A percentile compares a stretch with the other conserved stretches of the same genome.
These are phyloP conservation scores for Scolopax bukidnonensis DNA, from an alignment of 2,797 vertebrate genomes.

Conservation along the genomic window DNA sequence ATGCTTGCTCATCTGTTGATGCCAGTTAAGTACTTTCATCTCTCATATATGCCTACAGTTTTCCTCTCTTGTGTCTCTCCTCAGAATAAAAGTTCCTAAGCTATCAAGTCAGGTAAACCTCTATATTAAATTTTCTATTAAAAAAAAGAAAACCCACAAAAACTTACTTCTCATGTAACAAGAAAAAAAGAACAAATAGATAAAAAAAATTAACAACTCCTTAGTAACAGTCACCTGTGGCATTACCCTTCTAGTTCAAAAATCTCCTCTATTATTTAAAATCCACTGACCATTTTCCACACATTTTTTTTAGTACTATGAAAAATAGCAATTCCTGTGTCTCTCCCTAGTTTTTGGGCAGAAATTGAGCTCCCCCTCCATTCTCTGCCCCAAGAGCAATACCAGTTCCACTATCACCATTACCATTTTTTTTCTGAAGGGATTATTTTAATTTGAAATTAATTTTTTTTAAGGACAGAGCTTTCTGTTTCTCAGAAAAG, in stretches of 20 bases:
- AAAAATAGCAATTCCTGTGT: not conserved
- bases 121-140: not conserved
- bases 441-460: not conserved
- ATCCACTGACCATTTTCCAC: not conserved
- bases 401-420: not conserved
- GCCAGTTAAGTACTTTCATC: not conserved
- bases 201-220: not conserved
- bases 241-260: not conserved
- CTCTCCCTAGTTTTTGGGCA: not conserved
- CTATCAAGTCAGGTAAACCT: not conserved
- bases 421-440: not conserved
- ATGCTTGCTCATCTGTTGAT: not conserved
- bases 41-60: not conserved
- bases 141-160: not conserved
- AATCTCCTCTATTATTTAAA: not conserved
- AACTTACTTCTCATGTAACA: not conserved
- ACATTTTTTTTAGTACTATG: not conserved
- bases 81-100: not conserved
- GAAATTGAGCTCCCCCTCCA: not conserved
- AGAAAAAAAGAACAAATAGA: not conserved
- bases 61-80: not conserved
- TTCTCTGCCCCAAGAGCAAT: accelerated
- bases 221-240: not conserved
- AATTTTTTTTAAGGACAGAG: not conserved
- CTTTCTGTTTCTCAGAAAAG: not conserved